Evolutionary conservation across 1,140 invertebrate species (phyloP).

Genomic region (Formica selysi): DNA sequence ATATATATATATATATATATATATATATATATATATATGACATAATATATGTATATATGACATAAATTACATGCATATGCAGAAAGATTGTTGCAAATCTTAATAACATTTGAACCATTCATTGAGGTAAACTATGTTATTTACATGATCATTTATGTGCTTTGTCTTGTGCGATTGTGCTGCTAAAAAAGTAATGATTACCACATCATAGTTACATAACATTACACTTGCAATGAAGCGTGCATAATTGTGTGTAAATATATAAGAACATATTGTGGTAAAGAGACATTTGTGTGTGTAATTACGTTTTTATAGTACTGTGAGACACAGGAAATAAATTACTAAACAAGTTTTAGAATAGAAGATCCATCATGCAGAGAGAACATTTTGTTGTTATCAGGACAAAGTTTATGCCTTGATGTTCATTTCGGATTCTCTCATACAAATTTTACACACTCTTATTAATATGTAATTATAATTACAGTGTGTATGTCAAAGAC

Average conservation of each 20-base stretch:
- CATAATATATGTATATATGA: slow-evolving; percentile 60
- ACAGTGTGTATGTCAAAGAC: slow-evolving; percentile 7
- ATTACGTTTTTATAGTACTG: background rate
- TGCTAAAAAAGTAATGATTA: slow-evolving; percentile 61
- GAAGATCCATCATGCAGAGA: slow-evolving; percentile 27
- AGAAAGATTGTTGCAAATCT: slow-evolving; percentile 58
- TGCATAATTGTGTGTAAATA: slow-evolving; percentile 64
- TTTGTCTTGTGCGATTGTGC: slow-evolving; percentile 74
- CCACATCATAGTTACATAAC: slow-evolving; percentile 44
- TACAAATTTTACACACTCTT: slow-evolving; percentile 8
- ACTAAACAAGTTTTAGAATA: slow-evolving; percentile 8
- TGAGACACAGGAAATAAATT: background rate
- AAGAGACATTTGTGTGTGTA: background rate
- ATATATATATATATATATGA: slow-evolving; percentile 43
- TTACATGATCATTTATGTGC: slow-evolving; percentile 75
- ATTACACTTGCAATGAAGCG: slow-evolving; percentile 69
- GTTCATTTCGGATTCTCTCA: background rate
- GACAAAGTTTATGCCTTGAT: background rate
- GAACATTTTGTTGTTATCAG: slow-evolving; percentile 21
- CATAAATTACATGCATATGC: slow-evolving; percentile 73
- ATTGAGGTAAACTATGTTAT: slow-evolving; percentile 70
- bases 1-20: slow-evolving; percentile 40
- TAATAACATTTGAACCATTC: slow-evolving; percentile 46
- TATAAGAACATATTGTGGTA: slow-evolving; percentile 53
- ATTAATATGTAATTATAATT: slow-evolving; percentile 23